Base-by-base conservation (phyloP, 2,113 vertebrate species). In the Ursus arctos region DNA sequence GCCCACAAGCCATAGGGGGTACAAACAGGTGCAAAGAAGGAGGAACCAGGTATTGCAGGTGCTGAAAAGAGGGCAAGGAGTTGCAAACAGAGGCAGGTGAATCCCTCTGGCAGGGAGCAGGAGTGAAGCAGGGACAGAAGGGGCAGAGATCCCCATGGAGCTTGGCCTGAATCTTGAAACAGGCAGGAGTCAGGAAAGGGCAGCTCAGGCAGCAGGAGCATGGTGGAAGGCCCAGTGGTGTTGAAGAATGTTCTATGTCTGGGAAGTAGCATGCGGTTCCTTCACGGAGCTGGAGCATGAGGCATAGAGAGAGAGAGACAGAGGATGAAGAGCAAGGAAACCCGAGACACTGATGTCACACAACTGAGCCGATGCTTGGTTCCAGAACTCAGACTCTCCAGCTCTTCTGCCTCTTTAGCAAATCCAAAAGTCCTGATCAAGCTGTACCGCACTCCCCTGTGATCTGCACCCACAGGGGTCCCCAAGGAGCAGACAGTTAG, bases 201-300 rank as follows among this genome's bases (percentile, higher is more conserved):
- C 51, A 36, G 51, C n/a, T 51, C 43, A 1, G 7, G 76, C 36
- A 2, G 4, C 49, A 36, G 89, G 49, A 67, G 53, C 14, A 18
- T 0, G 0, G 14, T 4, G 47, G 61, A 26, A 53, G 77, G 8
- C 40, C 59, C 11, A 10, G 49, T 1, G 12, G 26, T 14, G 18
- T 5, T 36, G 55, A 59, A 67, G 63, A 84, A 28, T 0, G 0
- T 49, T 0, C 1, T 11, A 4, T 2, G 3, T 63, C 53, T 57
- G 84, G 92, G 88, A 88, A 76, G 61, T 16, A 28, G 43, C 36
- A 57, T 5, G 53, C 51, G 47, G 13, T 1, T 65, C 77, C 36
- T 55, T 65, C 49, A 19, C 0, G 7, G 80, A 57, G 33, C 47
- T 59, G 43, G 67, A 31, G 67, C 69, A 28, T 12, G 2, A 47